A percentile compares a stretch with the other conserved stretches of the same genome.
These are phyloP conservation scores for Entelurus aequoreus DNA, from an alignment of 2,113 vertebrate genomes.

Conservation along the genomic window DNA sequence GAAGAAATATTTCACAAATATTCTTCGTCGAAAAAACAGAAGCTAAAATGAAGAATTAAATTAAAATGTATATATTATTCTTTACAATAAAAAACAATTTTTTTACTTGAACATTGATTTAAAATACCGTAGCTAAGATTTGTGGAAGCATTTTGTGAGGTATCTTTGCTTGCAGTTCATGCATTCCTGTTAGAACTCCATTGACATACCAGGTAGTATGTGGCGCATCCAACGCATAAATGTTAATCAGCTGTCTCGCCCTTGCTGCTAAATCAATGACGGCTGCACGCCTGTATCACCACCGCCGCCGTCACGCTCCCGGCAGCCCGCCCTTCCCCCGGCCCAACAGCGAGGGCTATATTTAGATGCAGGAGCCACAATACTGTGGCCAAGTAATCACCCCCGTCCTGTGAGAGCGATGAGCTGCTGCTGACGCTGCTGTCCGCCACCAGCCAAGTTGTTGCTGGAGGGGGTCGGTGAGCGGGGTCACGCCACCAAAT, in stretches of 20 bases:
- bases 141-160: background rate
- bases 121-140: no score
- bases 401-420: conserved; percentile 66
- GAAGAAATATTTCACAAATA: no score
- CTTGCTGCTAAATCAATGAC: conserved; percentile 37
- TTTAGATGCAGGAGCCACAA: conserved; percentile 57
- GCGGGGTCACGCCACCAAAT: conserved; percentile 24
- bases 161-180: background rate
- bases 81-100: no score
- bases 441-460: conserved; percentile 32
- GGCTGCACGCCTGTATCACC: conserved; percentile 43
- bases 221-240: conserved; percentile 1
- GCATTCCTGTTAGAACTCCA: background rate
- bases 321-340: conserved; percentile 23
- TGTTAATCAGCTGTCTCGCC: conserved; percentile 20
- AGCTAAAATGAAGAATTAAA: no score
- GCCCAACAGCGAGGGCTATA: conserved; percentile 43
- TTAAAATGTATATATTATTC: no score
- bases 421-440: conserved; percentile 44
- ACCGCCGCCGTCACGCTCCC: conserved; percentile 1
- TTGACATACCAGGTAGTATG: background rate
- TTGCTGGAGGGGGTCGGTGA: conserved; percentile 17
- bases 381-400: conserved; percentile 61
- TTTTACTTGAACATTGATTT: no score
- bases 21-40: no score